Base-by-base conservation (phyloP, 1,140 invertebrate species). In the Tetragonula clypearis region DNA sequence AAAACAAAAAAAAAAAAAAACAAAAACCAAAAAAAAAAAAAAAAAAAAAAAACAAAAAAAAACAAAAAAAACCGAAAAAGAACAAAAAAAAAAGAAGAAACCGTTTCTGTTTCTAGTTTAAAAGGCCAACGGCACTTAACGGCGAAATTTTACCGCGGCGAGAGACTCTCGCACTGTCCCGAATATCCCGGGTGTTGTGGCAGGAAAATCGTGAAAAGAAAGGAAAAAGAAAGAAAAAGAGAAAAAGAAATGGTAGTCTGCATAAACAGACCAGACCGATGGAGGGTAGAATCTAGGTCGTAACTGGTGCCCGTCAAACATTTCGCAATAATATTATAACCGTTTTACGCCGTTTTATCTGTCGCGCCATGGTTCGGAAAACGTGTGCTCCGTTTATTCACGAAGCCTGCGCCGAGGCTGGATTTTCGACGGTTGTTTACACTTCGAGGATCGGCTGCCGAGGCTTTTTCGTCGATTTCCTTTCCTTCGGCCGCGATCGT, bases 261-360 rank as follows among this genome's bases (percentile, higher is more conserved):
- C 69, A 84, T 79, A 84, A 73, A 73, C 73, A 55, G 2, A 49
- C 41, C 41, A 49, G 23, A 19, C 12, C 19, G 14, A 56, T 30
- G 41, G 35, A 62, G 53, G 26, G 23, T 56, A 21, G 19, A 79
- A 85, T 85, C 53, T 85, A 56, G 62, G 71, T 85, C 62, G 62
- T 21, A 5, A 41, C 8, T 23, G 66, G 23, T 72, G n/a, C 53
- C 60, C 79, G 19, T 65, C 62, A 60, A 73, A 85, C 60, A 55
- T 85, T 69, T 85, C 26, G 30, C 62, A 55, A 75, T 78, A 23
- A 79, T 66, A 55, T 85, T 74, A 30, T 30, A 85, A 85, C n/a
- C 69, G 78, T 19, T 71, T 78, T 19, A 78, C 74, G 53, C 68
- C 35, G 74, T 71, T 35, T 4, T 41, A 41, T 41, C 41, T 41